Evolutionary conservation across 2,797 vertebrate genomes (phyloP).

Genomic region (Anguilla obscura): DNA sequence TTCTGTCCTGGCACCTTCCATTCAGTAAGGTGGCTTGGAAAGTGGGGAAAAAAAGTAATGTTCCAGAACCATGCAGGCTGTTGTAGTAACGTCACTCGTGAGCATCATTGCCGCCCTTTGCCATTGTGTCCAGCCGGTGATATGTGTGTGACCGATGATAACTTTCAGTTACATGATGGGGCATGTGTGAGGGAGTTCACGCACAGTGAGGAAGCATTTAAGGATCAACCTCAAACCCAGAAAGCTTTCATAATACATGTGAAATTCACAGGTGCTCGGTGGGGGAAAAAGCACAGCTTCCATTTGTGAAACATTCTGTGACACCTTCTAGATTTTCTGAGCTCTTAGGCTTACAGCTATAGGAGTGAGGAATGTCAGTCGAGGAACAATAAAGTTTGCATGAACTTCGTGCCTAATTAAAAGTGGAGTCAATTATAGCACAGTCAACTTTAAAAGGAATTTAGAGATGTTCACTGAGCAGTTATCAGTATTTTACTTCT

Average conservation of each 20-base stretch:
- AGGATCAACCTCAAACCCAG: not conserved
- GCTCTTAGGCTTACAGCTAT: not conserved
- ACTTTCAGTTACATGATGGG: not conserved
- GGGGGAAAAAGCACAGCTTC: not conserved
- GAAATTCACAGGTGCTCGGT: not conserved
- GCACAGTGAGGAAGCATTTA: not conserved
- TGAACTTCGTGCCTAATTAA: slow-evolving; percentile 13
- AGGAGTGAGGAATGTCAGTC: not conserved
- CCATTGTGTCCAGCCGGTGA: not conserved
- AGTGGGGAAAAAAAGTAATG: not conserved
- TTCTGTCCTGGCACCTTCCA: not conserved
- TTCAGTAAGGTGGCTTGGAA: not conserved
- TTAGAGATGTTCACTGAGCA: not conserved
- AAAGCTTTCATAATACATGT: not conserved
- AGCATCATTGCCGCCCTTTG: not conserved
- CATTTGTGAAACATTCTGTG: not conserved
- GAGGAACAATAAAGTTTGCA: not conserved
- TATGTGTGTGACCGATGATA: not conserved
- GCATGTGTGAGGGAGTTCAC: not conserved
- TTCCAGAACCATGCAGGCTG: not conserved
- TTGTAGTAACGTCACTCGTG: not conserved
- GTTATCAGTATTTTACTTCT: not conserved
- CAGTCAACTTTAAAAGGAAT: not conserved
- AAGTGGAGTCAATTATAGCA: slow-evolving; percentile 13
- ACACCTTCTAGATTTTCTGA: not conserved